These are phyloP conservation scores for Andrena hattorfiana DNA, from an alignment of 2,888 invertebrate species.

Conservation along the genomic window DNA sequence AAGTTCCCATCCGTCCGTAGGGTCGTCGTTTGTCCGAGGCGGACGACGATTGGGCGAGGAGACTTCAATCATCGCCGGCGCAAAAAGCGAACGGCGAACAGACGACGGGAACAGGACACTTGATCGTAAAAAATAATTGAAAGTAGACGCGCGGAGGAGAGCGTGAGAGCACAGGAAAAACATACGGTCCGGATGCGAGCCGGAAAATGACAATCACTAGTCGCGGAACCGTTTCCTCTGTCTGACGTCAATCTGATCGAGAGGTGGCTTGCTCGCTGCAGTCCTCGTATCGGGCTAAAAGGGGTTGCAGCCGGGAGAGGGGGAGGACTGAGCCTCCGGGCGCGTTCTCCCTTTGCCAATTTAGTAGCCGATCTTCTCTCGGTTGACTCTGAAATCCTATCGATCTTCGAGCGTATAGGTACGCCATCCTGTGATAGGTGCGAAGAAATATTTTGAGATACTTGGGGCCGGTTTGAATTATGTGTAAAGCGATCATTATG, in stretches of 20 bases:
- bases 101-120: slow-evolving; percentile 70
- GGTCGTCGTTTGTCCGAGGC: slow-evolving; percentile 31
- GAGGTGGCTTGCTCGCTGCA: slow-evolving; percentile 54
- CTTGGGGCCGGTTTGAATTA: neutral
- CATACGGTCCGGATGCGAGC: slow-evolving; percentile 80
- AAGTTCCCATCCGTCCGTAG: slow-evolving; percentile 7
- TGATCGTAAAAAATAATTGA: slow-evolving; percentile 83
- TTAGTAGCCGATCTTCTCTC: slow-evolving; percentile 67
- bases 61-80: slow-evolving; percentile 51
- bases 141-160: slow-evolving; percentile 77
- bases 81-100: slow-evolving; percentile 62
- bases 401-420: slow-evolving; percentile 53
- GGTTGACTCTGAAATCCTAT: slow-evolving; percentile 63
- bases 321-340: slow-evolving; percentile 62
- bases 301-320: slow-evolving; percentile 26
- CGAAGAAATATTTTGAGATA: neutral
- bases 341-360: slow-evolving; percentile 70
- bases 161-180: slow-evolving; percentile 73
- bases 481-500: too few relatives aligned
- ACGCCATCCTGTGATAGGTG: neutral
- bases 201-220: slow-evolving; percentile 85
- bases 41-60: slow-evolving; percentile 16
- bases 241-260: slow-evolving; percentile 80
- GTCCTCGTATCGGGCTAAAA: slow-evolving; percentile 17
- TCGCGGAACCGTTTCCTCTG: slow-evolving; percentile 77